Conservation (phyloP, 2,113 vertebrate genomes). For the Semnornis frantzii region DNA sequence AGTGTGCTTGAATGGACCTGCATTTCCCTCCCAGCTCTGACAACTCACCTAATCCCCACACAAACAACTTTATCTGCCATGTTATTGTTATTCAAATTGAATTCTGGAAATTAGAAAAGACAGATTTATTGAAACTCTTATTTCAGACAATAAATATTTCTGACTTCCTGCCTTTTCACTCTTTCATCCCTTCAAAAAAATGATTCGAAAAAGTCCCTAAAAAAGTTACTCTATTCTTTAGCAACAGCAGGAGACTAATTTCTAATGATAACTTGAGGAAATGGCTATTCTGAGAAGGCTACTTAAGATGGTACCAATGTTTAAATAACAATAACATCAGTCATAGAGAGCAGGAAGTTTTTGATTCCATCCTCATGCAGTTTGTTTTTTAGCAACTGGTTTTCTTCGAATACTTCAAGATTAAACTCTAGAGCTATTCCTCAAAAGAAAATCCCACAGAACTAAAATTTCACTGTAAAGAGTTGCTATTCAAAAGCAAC, state of each 20-base stretch:
- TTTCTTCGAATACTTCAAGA: neutral
- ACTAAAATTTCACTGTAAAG: neutral
- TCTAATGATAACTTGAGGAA: neutral
- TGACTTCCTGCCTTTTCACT: neutral
- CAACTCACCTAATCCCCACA: neutral
- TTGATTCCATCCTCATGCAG: neutral
- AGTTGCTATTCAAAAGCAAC: neutral
- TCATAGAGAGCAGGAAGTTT: neutral
- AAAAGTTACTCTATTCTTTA: neutral
- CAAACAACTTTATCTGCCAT: neutral
- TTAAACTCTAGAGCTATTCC: neutral
- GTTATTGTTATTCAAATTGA: neutral
- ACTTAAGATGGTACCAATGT: neutral
- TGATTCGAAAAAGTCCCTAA: neutral
- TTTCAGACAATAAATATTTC: neutral
- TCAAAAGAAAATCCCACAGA: neutral
- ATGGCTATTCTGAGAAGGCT: neutral
- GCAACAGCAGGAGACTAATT: neutral
- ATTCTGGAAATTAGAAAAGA: neutral
- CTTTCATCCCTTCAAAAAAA: neutral
- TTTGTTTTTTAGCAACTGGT: neutral
- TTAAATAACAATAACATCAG: neutral
- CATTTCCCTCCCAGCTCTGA: neutral
- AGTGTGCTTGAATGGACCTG: neutral
- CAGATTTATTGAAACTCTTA: neutral